A percentile compares a stretch with the other conserved stretches of the same genome.
These are phyloP conservation scores for Romanogobio albipinnatus DNA, from an alignment of 2,113 vertebrate genomes.

Conservation along the genomic window DNA sequence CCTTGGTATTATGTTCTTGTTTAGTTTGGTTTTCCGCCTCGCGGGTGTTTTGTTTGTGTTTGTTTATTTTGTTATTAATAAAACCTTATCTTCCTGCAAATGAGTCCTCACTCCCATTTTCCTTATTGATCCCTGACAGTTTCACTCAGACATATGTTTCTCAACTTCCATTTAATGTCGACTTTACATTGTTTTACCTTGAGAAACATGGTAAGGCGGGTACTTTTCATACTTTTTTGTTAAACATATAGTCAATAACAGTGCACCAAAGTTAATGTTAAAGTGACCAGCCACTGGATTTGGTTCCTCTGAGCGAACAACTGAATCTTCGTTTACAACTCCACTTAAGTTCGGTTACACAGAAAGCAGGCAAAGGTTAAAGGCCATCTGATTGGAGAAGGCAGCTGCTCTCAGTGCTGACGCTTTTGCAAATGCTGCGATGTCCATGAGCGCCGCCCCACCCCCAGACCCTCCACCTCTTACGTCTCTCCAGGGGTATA, in stretches of 20 bases:
- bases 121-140: no score
- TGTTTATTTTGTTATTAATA: no score
- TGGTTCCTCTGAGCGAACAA: no score
- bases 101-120: no score
- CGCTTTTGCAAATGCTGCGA: conserved; percentile 54
- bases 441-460: not conserved
- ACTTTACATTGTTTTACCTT: not conserved
- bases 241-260: not conserved
- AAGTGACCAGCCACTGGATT: not conserved
- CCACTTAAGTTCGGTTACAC: not conserved
- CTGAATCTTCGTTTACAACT: not conserved
- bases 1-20: no score
- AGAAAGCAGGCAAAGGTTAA: conserved; percentile 22
- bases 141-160: no score
- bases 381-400: conserved; percentile 62
- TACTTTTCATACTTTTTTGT: not conserved
- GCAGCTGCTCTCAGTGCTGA: conserved; percentile 69
- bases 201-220: not conserved
- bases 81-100: no score
- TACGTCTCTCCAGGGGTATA: conserved; percentile 72
- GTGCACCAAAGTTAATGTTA: not conserved
- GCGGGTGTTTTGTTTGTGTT: no score
- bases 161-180: no score
- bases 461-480: conserved; percentile 60
- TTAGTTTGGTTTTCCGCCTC: no score